Evolutionary conservation across 2,113 vertebrate genomes (phyloP).

Genomic region (Shinisaurus crocodilurus): DNA sequence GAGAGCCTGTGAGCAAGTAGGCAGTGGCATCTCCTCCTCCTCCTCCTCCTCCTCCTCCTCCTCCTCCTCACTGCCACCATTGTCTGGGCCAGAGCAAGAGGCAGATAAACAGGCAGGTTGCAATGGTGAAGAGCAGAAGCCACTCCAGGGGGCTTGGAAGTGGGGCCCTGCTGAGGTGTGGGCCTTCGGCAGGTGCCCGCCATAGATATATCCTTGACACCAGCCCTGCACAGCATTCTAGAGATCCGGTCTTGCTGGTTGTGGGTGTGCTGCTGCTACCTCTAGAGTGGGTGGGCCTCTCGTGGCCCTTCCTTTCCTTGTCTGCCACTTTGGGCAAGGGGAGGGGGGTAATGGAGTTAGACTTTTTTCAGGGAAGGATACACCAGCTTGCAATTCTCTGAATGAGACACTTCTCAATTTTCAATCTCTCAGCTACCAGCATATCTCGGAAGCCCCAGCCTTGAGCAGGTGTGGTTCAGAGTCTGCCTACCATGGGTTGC

Average conservation of each 20-base stretch:
- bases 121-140: no score
- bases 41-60: no score
- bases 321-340: background rate
- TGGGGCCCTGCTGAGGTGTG: no score
- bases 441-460: slow-evolving; percentile 53
- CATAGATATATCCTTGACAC: no score
- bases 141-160: no score
- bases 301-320: background rate
- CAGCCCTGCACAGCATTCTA: background rate
- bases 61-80: no score
- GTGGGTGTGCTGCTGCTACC: background rate
- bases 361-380: background rate
- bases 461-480: slow-evolving; percentile 48
- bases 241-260: background rate
- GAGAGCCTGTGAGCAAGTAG: no score
- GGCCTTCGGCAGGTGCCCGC: no score
- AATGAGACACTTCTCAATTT: background rate
- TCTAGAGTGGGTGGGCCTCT: background rate
- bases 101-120: no score
- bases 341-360: background rate
- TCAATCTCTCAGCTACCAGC: slow-evolving; percentile 76
- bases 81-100: no score
- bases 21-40: no score
- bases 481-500: slow-evolving; percentile 36
- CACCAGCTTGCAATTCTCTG: background rate